Base-by-base conservation (phyloP, 1,140 invertebrate genomes). In the Mycetomoellerius zeteki region DNA sequence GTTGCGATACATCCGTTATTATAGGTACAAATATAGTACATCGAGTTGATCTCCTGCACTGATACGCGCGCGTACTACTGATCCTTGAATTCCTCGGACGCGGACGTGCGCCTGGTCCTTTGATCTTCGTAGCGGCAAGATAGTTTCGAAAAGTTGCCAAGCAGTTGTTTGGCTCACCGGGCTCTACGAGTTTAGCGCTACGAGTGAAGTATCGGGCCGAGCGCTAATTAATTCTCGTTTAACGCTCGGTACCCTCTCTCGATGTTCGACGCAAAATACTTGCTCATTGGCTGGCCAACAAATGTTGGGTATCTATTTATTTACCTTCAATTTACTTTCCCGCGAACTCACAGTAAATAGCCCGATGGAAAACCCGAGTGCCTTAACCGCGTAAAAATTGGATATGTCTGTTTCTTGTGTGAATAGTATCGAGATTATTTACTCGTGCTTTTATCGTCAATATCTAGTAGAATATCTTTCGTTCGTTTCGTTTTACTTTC, bases 201-300 rank as follows among this genome's bases (percentile, higher is more conserved):
- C 69, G 54, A 60, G 54, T 33, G 80, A 73, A 82, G 69, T 75
- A 75, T 84, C 56, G 69, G 69, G 69, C 27, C 27, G 24, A 58
- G 67, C 67, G 80, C 69, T 84, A 84, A 84, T 84, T 84, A 84
- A 84, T 84, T 84, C 54, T n/a, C 69, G 80, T 75, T 84, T 84
- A 84, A 84, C 80, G 80, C 80, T 82, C 65, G 24, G 65, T 19
- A 43, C 14, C 54, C 10, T 43, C 50, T 71, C 16, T 4, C 64
- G 19, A n/a, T 19, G 14, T 71, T 33, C 80, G 43, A 27, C 37
- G 69, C 69, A 43, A 75, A 84, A 84, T 84, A 84, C 80, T 75
- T 84, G 37, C 54, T 84, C 54, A 37, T 14, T 19, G 33, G 37
- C 47, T 37, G 24, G 37, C 52, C 21, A 72, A 72, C 80, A 62